phyloP scores from a whole-genome alignment of 2,888 invertebrate species.

The Tetragnatha montana region DNA sequence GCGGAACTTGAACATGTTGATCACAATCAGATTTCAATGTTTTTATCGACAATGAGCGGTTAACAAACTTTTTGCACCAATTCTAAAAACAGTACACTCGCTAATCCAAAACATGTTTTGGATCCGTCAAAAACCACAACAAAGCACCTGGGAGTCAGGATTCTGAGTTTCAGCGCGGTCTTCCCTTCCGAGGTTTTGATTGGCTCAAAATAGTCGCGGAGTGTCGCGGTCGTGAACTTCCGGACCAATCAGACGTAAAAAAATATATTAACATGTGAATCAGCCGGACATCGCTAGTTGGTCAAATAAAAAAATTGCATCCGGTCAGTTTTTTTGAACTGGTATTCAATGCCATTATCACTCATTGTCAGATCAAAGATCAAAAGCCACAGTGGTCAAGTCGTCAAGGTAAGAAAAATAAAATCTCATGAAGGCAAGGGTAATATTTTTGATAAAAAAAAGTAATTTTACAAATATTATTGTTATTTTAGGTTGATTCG shows the following conservation, averaged over 20 bases:
- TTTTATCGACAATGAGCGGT: background rate
- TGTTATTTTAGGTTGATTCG: too few species aligned
- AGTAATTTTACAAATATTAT: too few species aligned
- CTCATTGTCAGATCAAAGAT: too few species aligned
- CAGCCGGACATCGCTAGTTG: background rate
- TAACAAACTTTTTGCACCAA: background rate
- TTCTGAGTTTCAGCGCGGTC: background rate
- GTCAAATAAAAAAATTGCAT: background rate
- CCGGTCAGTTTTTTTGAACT: background rate
- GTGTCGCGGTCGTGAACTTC: background rate
- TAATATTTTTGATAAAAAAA: too few species aligned
- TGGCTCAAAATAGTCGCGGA: background rate
- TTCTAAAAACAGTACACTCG: background rate
- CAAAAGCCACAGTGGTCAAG: too few species aligned
- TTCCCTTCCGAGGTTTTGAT: background rate
- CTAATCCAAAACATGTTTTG: background rate
- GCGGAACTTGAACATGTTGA: conserved; percentile 33
- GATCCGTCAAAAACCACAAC: background rate
- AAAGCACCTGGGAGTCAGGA: background rate
- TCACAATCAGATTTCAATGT: background rate
- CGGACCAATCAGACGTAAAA: background rate
- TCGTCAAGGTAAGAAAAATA: too few species aligned
- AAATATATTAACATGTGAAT: too few species aligned
- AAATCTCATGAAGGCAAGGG: too few species aligned
- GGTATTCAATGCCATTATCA: background rate